Percentiles rank a stretch among this genome's conserved stretches.
Conservation (phyloP, 2,113 vertebrate species). For the Calypte anna region DNA sequence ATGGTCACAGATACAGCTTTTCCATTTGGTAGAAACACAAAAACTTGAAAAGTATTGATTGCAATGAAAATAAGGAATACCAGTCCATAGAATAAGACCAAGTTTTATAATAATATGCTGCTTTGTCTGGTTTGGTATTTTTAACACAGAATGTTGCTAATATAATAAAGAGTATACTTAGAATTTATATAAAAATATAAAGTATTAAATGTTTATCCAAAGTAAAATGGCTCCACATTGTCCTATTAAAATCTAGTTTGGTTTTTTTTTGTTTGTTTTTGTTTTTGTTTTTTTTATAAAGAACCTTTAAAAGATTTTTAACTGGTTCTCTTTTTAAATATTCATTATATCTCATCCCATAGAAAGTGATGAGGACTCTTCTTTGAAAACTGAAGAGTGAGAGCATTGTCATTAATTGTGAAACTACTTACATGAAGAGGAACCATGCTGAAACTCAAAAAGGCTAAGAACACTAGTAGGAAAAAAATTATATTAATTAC, state of each 20-base stretch:
- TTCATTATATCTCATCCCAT: background rate
- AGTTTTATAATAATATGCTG: background rate
- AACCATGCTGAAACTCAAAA: background rate
- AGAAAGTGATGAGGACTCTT: background rate
- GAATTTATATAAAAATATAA: background rate
- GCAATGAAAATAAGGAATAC: background rate
- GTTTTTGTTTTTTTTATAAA: too few species aligned
- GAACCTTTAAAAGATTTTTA: background rate
- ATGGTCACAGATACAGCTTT: background rate
- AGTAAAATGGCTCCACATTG: background rate
- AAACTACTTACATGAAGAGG: background rate
- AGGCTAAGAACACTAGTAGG: background rate
- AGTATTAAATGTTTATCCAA: background rate
- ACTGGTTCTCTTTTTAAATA: background rate
- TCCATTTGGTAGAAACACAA: background rate
- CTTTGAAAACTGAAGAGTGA: background rate
- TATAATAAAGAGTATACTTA: background rate
- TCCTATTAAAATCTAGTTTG: background rate
- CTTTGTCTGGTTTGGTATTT: background rate
- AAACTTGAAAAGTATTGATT: background rate
- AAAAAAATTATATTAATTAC: background rate
- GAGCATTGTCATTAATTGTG: background rate
- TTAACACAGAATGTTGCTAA: background rate
- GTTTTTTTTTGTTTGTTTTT: too few species aligned
- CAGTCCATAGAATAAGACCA: background rate